Conservation (phyloP, 2,888 invertebrate genomes). For the Troides oblongomaculatus region DNA sequence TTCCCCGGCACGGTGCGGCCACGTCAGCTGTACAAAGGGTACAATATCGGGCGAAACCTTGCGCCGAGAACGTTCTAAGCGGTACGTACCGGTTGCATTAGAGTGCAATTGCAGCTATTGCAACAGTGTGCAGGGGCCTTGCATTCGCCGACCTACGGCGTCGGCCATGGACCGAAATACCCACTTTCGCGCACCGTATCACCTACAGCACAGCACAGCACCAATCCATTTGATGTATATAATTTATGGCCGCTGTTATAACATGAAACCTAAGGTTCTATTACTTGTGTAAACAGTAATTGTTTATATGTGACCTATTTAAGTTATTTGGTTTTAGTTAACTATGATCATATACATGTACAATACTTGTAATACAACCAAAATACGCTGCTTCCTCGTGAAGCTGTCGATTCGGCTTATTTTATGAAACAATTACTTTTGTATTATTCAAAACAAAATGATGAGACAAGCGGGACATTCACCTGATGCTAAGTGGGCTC, state of each 20-base stretch:
- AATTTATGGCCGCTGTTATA: not conserved
- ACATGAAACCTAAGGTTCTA: not conserved
- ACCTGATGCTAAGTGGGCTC: too few species aligned
- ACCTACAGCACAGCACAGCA: not conserved
- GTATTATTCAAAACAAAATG: too few species aligned
- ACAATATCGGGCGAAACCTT: conserved; percentile 41
- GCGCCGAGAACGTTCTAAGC: conserved; percentile 50
- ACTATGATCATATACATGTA: too few species aligned
- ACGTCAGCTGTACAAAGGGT: conserved; percentile 47
- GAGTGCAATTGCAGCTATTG: conserved; percentile 68
- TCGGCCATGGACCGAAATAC: conserved; percentile 74
- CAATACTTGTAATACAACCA: too few species aligned
- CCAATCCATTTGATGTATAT: conserved; percentile 1
- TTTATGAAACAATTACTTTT: too few species aligned
- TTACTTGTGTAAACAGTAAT: not conserved
- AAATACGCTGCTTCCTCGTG: too few species aligned
- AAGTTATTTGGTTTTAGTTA: not conserved
- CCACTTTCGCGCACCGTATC: conserved; percentile 59
- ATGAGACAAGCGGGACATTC: too few species aligned
- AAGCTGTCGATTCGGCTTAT: too few species aligned
- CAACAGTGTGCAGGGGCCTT: conserved; percentile 70
- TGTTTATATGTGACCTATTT: not conserved
- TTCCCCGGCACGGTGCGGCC: conserved; percentile 29
- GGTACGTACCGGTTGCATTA: conserved; percentile 51
- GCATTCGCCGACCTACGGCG: conserved; percentile 69